phyloP scores from a whole-genome alignment of 2,888 invertebrate genomes.

The Sinotaia quadrata region DNA sequence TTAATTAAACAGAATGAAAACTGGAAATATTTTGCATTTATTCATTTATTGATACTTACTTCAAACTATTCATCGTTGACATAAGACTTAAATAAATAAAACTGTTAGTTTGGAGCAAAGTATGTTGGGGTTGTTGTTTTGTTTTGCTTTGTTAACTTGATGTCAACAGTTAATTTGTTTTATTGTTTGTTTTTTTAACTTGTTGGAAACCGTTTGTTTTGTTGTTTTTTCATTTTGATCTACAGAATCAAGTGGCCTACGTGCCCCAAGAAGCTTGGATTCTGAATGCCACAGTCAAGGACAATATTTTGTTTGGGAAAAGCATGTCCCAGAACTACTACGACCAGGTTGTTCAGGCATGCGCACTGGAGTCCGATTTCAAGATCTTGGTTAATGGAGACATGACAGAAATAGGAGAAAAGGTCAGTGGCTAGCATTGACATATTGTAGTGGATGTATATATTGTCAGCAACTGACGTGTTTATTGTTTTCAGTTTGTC shows the following conservation, averaged over 20 bases:
- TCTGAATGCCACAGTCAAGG: constrained; percentile 92
- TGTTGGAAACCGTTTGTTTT: too few relatives aligned
- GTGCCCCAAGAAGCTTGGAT: constrained; percentile 88
- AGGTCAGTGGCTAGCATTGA: constrained; percentile 71
- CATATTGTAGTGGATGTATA: constrained; percentile 6
- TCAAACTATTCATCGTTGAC: too few relatives aligned
- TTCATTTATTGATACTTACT: too few relatives aligned
- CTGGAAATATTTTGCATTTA: too few relatives aligned
- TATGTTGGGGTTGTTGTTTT: too few relatives aligned
- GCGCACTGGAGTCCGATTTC: constrained; percentile 91
- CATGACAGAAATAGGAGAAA: constrained; percentile 97
- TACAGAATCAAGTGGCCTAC: constrained; percentile 74
- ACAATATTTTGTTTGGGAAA: constrained; percentile 95
- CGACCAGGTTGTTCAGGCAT: constrained; percentile 87
- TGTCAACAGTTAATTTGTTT: too few relatives aligned
- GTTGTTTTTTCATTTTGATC: neutral
- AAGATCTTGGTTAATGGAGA: constrained; percentile 92
- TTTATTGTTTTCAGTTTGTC: too few relatives aligned
- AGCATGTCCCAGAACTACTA: constrained; percentile 81
- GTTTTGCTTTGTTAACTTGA: too few relatives aligned
- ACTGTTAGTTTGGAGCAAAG: too few relatives aligned
- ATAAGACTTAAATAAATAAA: too few relatives aligned
- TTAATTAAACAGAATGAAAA: too few relatives aligned
- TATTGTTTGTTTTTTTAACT: too few relatives aligned
- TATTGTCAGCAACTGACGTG: neutral